These are phyloP conservation scores for Pandemis corylana DNA, from an alignment of 2,888 invertebrate genomes.

Conservation along the genomic window DNA sequence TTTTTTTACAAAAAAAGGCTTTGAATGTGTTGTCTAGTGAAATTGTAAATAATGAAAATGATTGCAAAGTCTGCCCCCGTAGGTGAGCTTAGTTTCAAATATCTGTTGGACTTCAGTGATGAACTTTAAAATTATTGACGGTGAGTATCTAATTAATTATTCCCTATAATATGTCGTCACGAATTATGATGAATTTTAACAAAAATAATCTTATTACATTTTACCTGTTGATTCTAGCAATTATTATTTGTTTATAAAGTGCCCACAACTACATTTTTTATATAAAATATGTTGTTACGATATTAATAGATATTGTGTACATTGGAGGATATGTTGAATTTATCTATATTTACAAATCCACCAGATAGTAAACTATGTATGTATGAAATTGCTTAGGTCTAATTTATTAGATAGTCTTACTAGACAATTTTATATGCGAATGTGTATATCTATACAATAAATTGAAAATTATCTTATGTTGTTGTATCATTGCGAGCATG, in stretches of 20 bases:
- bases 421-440: constrained; percentile 77
- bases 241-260: constrained; percentile 28
- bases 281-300: constrained; percentile 30
- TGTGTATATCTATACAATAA: constrained; percentile 77
- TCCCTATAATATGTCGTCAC: neutral
- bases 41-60: neutral
- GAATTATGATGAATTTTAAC: constrained; percentile 29
- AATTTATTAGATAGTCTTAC: constrained; percentile 72
- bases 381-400: constrained; percentile 66
- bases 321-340: constrained; percentile 37
- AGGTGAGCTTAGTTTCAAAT: neutral
- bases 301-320: constrained; percentile 40
- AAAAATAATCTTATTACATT: constrained; percentile 26
- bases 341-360: constrained; percentile 45
- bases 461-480: constrained; percentile 54
- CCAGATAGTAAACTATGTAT: constrained; percentile 53
- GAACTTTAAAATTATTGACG: constrained; percentile 13
- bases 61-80: neutral
- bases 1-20: neutral
- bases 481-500: constrained; percentile 1
- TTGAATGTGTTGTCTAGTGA: neutral
- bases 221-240: constrained; percentile 35
- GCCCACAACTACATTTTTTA: constrained; percentile 17
- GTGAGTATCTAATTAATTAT: constrained; percentile 3
- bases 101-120: neutral